Base-by-base conservation (phyloP, 2,888 invertebrate species). In the Cepaea hortensis region DNA sequence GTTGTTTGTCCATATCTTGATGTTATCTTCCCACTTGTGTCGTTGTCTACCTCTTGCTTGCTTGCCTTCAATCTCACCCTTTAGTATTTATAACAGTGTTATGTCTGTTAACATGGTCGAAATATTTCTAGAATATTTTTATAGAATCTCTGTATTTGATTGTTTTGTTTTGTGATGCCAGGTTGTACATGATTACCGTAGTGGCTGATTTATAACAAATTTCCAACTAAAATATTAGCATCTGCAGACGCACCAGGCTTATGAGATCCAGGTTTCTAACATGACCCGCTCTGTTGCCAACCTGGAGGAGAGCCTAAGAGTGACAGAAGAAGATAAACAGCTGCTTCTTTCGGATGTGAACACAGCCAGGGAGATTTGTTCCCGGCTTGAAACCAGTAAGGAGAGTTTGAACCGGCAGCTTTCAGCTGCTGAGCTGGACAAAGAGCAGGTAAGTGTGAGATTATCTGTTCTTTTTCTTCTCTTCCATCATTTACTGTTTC, bases 321-420 rank as follows among this genome's bases (percentile, higher is more conserved):
- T 91, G 79, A 89, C 91, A 7, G 93, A 94, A 87, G 92, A 93
- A 35, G 94, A 94, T 62, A 94, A 93, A 90, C 92, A 93, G 85
- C 90, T 90, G n/a, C 88, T 94, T 11, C 90, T 93, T 62, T 91
- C 91, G 65, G 95, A 95, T 88, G 89, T 94, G 73, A 91, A 92
- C 0, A 93, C 94, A 13, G 92, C 94, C 3, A 90, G 94, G 55
- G 94, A 94, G 88, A 92, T 94, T 48, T 94, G 94, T 88, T 91
- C 93, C 23, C 90, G 93, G 62, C 91, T 95, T 15, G 94, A 95
- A 90, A 91, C 91, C 0, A 91, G 91, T 55, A 94, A 94, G 88
- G 94, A 95, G 75, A 90, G 92, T 3, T 89, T 94, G 68, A 94
- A 93, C 89, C 90, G 94, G 61, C 93, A 94, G 85, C 89, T 94